Conservation (phyloP, 2,888 invertebrate genomes). For the Polyploca ridens region DNA sequence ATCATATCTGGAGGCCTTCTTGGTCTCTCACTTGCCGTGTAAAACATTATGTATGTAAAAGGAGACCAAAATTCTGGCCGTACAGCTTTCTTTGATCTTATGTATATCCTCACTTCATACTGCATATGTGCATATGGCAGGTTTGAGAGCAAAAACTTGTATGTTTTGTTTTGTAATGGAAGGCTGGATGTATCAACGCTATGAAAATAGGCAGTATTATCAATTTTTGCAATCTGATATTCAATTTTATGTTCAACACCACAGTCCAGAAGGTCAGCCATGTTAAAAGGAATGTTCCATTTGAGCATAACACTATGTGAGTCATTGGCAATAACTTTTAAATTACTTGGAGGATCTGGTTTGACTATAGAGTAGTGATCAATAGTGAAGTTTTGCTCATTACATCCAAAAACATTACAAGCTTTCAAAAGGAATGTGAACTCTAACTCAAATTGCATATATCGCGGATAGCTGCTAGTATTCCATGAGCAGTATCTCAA, state of each 20-base stretch:
- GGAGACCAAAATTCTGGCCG: slow-evolving; percentile 89
- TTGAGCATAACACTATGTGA: slow-evolving; percentile 68
- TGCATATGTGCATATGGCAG: slow-evolving; percentile 87
- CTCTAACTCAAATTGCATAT: slow-evolving; percentile 69
- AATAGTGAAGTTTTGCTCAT: slow-evolving; percentile 77
- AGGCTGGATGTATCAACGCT: slow-evolving; percentile 65
- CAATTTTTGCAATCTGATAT: slow-evolving; percentile 78
- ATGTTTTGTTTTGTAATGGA: slow-evolving; percentile 64
- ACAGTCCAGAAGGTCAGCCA: slow-evolving; percentile 61
- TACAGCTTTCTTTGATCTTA: slow-evolving; percentile 82
- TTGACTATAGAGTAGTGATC: slow-evolving; percentile 84
- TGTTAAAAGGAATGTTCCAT: slow-evolving; percentile 68
- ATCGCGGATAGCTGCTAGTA: slow-evolving; percentile 62
- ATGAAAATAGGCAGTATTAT: slow-evolving; percentile 68
- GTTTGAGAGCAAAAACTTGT: slow-evolving; percentile 75
- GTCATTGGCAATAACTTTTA: slow-evolving; percentile 54
- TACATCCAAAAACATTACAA: slow-evolving; percentile 85
- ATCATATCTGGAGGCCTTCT: slow-evolving; percentile 88
- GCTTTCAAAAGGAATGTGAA: slow-evolving; percentile 86
- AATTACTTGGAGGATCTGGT: slow-evolving; percentile 59
- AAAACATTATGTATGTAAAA: slow-evolving; percentile 84
- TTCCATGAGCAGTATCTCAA: slow-evolving; percentile 62
- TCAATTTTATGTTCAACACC: slow-evolving; percentile 73
- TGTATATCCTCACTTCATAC: slow-evolving; percentile 89
- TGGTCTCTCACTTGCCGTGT: slow-evolving; percentile 86